Percentiles rank a stretch among this genome's conserved stretches.
These are phyloP conservation scores for Stichopus chloronotus DNA, from an alignment of 35 echinoderm and acorn worm species.

Conservation along the genomic window DNA sequence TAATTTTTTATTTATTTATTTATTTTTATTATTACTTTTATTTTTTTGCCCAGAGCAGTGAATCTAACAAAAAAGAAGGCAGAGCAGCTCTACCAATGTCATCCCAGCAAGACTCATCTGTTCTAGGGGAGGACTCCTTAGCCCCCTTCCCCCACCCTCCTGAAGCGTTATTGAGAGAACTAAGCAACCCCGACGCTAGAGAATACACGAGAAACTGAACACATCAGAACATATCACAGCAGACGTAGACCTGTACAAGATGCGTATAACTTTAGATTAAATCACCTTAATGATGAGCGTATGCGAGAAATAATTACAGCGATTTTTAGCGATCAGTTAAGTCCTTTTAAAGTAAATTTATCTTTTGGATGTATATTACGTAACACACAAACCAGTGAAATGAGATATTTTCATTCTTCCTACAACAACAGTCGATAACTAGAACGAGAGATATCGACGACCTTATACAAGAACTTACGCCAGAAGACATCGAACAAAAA, in stretches of 20 bases:
- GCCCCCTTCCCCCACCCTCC: too few relatives aligned
- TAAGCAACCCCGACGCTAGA: neutral
- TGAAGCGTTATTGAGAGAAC: neutral
- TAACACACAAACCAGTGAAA: neutral
- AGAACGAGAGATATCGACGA: neutral
- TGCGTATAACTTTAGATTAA: constrained; percentile 39
- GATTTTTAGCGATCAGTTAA: neutral
- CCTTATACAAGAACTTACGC: neutral
- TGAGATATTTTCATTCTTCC: constrained; percentile 14
- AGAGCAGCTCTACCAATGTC: neutral
- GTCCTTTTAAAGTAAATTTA: constrained; percentile 14
- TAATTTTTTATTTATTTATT: too few relatives aligned
- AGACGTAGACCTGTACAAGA: neutral
- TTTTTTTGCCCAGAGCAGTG: neutral
- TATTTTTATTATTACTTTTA: neutral
- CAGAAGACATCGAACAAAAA: neutral
- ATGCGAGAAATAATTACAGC: neutral
- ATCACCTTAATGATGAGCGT: neutral
- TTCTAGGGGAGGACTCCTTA: neutral
- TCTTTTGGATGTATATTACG: constrained; percentile 10
- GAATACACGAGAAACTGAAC: neutral
- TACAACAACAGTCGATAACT: neutral
- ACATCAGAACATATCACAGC: neutral
- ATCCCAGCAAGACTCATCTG: too few relatives aligned
- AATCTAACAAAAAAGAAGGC: neutral